These are phyloP conservation scores for Galleria mellonella DNA, from an alignment of 1,140 invertebrate species.

Conservation along the genomic window DNA sequence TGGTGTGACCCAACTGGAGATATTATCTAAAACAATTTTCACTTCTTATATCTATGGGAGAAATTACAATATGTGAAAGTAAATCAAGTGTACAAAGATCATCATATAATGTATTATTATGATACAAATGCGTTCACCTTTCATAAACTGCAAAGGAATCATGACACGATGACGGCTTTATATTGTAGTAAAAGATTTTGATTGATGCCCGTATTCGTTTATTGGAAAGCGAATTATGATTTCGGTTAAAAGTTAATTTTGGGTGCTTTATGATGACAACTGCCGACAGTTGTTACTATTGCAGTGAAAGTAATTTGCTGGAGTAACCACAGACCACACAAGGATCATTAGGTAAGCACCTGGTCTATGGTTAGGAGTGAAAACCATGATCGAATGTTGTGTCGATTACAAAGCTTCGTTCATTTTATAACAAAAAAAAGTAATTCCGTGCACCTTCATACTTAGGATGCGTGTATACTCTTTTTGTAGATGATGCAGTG, in stretches of 20 bases:
- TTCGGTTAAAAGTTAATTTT: constrained; percentile 20
- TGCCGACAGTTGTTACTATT: constrained; percentile 10
- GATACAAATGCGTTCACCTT: constrained; percentile 1
- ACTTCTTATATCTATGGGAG: too few relatives aligned
- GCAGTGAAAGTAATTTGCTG: constrained; percentile 44
- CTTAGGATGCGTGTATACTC: too few relatives aligned
- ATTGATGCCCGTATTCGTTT: constrained; percentile 12
- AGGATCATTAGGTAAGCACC: constrained; percentile 22
- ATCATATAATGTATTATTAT: neutral
- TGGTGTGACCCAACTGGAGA: too few relatives aligned
- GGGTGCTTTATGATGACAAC: constrained; percentile 19
- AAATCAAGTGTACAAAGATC: neutral
- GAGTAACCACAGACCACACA: constrained; percentile 22
- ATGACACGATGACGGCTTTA: constrained; percentile 4
- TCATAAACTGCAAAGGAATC: constrained; percentile 9
- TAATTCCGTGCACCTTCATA: constrained; percentile 4
- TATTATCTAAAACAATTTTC: too few relatives aligned
- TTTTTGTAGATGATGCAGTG: too few relatives aligned
- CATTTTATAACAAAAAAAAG: constrained; percentile 13
- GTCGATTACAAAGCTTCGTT: constrained; percentile 6
- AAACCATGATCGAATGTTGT: constrained; percentile 23
- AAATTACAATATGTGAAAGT: neutral
- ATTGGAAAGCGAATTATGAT: constrained; percentile 25
- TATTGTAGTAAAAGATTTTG: constrained; percentile 12
- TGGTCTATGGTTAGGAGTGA: constrained; percentile 17